Evolutionary conservation across 2,113 vertebrate genomes (phyloP).

Genomic region (Collichthys lucidus): DNA sequence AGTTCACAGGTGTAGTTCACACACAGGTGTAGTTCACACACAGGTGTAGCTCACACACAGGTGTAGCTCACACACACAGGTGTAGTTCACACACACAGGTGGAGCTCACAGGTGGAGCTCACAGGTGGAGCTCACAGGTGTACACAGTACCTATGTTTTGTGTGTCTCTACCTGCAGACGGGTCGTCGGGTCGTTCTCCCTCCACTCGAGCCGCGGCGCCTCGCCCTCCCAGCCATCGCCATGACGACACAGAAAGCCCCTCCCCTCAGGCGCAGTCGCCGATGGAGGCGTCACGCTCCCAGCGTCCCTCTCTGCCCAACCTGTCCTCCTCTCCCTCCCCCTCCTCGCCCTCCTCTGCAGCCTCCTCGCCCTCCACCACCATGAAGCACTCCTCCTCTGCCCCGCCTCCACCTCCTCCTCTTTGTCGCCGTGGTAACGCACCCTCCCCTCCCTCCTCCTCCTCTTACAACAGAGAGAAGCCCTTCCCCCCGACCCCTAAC

Average conservation of each 20-base stretch:
- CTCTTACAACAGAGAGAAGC: conserved; percentile 86
- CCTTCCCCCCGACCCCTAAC: conserved; percentile 80
- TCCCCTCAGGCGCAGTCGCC: conserved; percentile 83
- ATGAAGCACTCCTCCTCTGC: conserved; percentile 93
- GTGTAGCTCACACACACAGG: no score
- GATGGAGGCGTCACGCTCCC: conserved; percentile 84
- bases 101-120: no score
- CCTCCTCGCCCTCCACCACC: conserved; percentile 80
- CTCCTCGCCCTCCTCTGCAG: conserved; percentile 88
- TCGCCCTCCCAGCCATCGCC: conserved; percentile 81
- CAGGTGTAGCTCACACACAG: no score
- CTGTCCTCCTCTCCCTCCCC: conserved; percentile 82
- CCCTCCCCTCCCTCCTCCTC: conserved; percentile 83
- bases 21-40: no score
- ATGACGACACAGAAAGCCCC: conserved; percentile 85
- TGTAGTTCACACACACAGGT: no score
- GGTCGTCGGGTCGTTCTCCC: conserved; percentile 80
- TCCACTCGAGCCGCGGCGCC: conserved; percentile 87
- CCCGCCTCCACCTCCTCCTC: conserved; percentile 84
- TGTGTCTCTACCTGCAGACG: conserved; percentile 68
- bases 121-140: no score
- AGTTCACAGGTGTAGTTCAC: no score
- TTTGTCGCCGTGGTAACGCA: conserved; percentile 85
- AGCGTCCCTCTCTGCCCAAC: conserved; percentile 91
- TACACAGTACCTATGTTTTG: no score